These are phyloP conservation scores for Phalacrocorax pelagicus DNA, from an alignment of 2,113 vertebrate genomes.

Conservation along the genomic window DNA sequence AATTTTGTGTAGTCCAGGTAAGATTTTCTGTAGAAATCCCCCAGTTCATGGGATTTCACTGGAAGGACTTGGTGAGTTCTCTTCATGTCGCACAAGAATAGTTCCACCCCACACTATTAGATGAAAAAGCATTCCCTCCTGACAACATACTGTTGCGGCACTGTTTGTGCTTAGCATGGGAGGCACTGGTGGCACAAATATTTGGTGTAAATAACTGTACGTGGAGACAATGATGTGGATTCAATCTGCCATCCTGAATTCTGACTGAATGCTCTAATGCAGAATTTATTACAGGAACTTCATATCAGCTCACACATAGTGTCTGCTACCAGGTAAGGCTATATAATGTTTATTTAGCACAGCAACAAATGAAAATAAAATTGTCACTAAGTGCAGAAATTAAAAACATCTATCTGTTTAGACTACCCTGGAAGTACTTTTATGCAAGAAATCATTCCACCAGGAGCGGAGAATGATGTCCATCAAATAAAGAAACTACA, in stretches of 20 bases:
- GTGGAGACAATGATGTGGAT: background rate
- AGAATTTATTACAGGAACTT: background rate
- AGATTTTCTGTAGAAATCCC: background rate
- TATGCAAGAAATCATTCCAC: background rate
- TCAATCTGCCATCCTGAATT: background rate
- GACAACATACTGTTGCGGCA: background rate
- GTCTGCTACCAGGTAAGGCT: background rate
- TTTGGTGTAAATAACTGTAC: background rate
- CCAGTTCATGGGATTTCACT: background rate
- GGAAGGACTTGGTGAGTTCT: background rate
- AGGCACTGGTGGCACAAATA: background rate
- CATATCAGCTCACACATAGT: fast-evolving
- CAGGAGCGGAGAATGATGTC: background rate
- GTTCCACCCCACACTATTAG: background rate
- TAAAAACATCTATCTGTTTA: background rate
- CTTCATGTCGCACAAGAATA: background rate
- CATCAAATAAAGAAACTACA: background rate
- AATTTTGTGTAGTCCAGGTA: background rate
- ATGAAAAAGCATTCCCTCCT: background rate
- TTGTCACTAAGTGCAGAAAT: background rate
- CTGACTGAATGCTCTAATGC: background rate
- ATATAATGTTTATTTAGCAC: background rate
- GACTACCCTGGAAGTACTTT: background rate
- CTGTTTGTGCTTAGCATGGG: background rate
- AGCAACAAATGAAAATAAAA: background rate